These are phyloP conservation scores for Drosophila planitibia DNA, from an alignment of 2,888 invertebrate species.

Conservation along the genomic window DNA sequence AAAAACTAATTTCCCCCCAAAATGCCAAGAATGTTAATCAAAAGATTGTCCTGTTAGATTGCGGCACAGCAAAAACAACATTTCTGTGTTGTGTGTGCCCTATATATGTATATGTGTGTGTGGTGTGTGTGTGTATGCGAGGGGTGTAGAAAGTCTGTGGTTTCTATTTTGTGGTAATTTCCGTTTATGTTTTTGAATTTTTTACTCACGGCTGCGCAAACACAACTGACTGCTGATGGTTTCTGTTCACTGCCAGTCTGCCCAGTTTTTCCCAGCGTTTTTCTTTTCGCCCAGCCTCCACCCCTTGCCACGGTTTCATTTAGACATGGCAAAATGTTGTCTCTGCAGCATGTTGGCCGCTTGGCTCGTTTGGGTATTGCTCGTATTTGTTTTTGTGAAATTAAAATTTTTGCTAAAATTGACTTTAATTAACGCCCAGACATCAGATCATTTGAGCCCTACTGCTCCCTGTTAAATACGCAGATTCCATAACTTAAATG, in stretches of 20 bases:
- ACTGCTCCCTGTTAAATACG: background rate
- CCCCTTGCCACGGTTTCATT: background rate
- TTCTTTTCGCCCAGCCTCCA: background rate
- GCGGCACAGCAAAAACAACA: slow-evolving; percentile 62
- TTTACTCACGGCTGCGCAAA: slow-evolving; percentile 80
- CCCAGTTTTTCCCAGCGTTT: slow-evolving; percentile 34
- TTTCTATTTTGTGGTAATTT: slow-evolving; percentile 81
- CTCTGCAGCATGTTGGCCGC: slow-evolving; percentile 34
- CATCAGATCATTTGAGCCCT: slow-evolving; percentile 11
- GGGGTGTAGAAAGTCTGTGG: slow-evolving; percentile 63
- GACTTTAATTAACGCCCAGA: slow-evolving; percentile 58
- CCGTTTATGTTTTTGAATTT: slow-evolving; percentile 82
- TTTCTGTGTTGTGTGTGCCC: slow-evolving; percentile 17
- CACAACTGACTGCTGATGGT: slow-evolving; percentile 70
- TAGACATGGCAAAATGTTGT: slow-evolving; percentile 50
- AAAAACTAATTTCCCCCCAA: slow-evolving; percentile 80
- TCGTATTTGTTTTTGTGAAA: slow-evolving; percentile 67
- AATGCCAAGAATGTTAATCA: slow-evolving; percentile 79
- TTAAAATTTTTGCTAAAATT: slow-evolving; percentile 60
- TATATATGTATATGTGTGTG: slow-evolving; percentile 13
- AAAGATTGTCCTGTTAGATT: slow-evolving; percentile 80
- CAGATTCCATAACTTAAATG: slow-evolving; percentile 3
- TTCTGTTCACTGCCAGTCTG: slow-evolving; percentile 26
- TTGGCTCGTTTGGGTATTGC: slow-evolving; percentile 17
- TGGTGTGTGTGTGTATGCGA: slow-evolving; percentile 27